phyloP scores from a whole-genome alignment of 2,888 invertebrate genomes.

The Eristalis tenax region DNA sequence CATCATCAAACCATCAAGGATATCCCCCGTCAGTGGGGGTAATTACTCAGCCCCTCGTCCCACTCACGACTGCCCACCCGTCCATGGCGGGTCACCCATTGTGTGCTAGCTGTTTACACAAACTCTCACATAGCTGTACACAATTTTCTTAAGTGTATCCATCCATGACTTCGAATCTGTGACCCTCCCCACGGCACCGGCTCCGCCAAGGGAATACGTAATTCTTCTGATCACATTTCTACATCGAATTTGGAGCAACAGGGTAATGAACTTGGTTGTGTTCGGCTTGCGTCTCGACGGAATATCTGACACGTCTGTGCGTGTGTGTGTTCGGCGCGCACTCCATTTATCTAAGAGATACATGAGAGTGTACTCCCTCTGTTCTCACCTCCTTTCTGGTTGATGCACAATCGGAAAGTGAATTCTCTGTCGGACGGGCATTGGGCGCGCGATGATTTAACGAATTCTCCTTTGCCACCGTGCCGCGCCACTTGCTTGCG shows the following conservation, averaged over 20 bases:
- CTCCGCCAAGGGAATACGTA: slow-evolving; percentile 3
- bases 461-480: slow-evolving; percentile 23
- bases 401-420: slow-evolving; percentile 28
- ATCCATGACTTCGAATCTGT: slow-evolving; percentile 21
- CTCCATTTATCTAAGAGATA: slow-evolving; percentile 55
- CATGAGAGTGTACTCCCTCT: slow-evolving; percentile 47
- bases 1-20: slow-evolving; percentile 48
- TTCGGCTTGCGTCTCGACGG: not conserved
- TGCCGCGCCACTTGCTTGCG: not conserved
- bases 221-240: slow-evolving; percentile 18
- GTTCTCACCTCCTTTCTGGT: slow-evolving; percentile 51
- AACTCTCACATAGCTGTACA: not conserved
- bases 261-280: slow-evolving; percentile 63
- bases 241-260: slow-evolving; percentile 38
- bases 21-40: slow-evolving; percentile 19
- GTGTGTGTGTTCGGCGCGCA: slow-evolving; percentile 16
- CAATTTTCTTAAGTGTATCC: slow-evolving; percentile 20
- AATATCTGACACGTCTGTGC: slow-evolving; percentile 9
- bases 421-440: slow-evolving; percentile 22
- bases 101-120: slow-evolving; percentile 36
- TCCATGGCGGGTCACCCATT: not conserved
- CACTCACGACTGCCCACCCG: not conserved
- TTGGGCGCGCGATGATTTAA: slow-evolving; percentile 40
- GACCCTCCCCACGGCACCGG: not conserved
- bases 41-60: slow-evolving; percentile 29